phyloP scores from a whole-genome alignment of 2,113 vertebrate species.

The Lonchura striata region DNA sequence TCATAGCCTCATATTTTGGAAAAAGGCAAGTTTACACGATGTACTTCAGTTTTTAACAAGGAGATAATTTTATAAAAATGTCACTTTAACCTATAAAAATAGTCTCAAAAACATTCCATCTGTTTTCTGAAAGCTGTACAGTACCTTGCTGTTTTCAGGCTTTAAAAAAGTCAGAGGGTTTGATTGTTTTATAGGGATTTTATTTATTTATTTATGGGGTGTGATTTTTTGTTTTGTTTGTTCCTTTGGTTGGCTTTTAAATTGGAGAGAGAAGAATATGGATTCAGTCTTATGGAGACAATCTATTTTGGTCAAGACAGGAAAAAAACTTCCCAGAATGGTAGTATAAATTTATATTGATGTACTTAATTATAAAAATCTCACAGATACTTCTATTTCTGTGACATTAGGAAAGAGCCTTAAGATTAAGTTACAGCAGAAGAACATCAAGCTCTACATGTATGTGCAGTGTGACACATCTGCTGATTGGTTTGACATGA shows the following conservation, averaged over 20 bases:
- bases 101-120: background rate
- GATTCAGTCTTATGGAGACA: background rate
- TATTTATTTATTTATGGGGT: background rate
- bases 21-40: background rate
- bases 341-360: background rate
- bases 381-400: background rate
- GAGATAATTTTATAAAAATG: background rate
- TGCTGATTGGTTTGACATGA: accelerated
- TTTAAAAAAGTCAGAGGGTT: background rate
- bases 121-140: background rate
- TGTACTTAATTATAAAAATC: background rate
- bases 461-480: background rate
- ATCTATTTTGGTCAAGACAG: background rate
- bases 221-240: background rate
- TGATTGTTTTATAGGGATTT: background rate
- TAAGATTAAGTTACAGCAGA: background rate
- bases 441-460: background rate
- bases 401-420: background rate
- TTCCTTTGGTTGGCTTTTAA: background rate
- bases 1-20: background rate
- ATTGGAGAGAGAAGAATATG: background rate
- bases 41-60: background rate
- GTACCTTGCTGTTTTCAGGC: background rate
- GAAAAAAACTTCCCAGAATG: background rate
- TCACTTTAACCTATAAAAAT: background rate